Conservation (phyloP, 2,797 vertebrate genomes). For the Spheniscus humboldti region DNA sequence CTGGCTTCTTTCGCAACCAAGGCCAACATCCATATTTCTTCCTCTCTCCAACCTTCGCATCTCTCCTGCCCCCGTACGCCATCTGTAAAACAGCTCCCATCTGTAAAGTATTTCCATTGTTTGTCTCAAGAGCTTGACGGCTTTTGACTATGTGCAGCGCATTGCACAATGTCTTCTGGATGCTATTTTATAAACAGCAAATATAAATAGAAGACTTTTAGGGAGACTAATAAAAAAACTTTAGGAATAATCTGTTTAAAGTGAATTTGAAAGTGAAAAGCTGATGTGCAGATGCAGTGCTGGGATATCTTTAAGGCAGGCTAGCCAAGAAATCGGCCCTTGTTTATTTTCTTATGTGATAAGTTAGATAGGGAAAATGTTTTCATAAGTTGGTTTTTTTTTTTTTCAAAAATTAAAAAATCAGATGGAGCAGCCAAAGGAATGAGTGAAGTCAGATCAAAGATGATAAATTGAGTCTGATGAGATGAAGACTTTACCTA, state of each 20-base stretch:
- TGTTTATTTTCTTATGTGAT: constrained; percentile 57
- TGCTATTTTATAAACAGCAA: constrained; percentile 36
- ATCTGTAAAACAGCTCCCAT: constrained; percentile 23
- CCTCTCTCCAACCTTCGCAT: not conserved
- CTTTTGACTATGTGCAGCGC: not conserved
- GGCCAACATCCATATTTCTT: constrained; percentile 22
- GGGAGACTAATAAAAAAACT: constrained; percentile 11
- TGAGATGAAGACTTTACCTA: constrained; percentile 63
- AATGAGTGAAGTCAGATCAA: constrained; percentile 63
- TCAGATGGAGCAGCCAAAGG: constrained; percentile 22
- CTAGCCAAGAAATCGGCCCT: constrained; percentile 2
- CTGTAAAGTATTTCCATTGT: constrained; percentile 43
- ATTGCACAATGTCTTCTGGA: constrained; percentile 49
- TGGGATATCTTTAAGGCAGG: not conserved
- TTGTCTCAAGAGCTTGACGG: constrained; percentile 40
- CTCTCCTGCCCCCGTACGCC: not conserved
- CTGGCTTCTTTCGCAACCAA: not conserved
- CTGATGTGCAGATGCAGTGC: constrained; percentile 30
- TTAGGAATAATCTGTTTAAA: constrained; percentile 43
- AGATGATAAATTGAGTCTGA: constrained; percentile 55
- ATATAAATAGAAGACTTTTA: constrained; percentile 51
- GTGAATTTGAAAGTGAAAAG: constrained; percentile 56
- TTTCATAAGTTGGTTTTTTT: not conserved
- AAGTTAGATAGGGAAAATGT: constrained; percentile 24
- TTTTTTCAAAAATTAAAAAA: constrained; percentile 4